Base-by-base conservation (phyloP, 2,888 invertebrate species). In the Arenicola marina region DNA sequence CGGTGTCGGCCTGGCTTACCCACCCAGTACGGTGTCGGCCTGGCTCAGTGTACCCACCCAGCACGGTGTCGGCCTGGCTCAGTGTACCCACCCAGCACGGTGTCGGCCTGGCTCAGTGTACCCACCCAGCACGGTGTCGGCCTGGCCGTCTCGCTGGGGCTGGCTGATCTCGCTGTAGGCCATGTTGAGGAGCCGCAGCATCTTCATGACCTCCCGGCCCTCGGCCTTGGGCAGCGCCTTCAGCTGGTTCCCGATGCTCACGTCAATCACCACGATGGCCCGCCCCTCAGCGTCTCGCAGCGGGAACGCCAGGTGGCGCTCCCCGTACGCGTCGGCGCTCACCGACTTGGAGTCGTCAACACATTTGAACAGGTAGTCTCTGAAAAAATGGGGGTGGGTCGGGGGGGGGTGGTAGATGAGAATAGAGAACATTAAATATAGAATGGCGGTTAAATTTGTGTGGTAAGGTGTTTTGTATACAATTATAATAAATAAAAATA, bases 261-360 rank as follows among this genome's bases (percentile, higher is more conserved):
- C 76, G 67, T 83, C 83, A 2, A 83, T 71, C 4, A 81, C 75
- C 0, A 80, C 78, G 4, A 77, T 71, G 15, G 81, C 79, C 53
- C 70, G 69, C 2, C 83, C 82, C 26, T 74, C 71, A 38, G 75
- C 74, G 63, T 81, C 78, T 60, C 83, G 69, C 44, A 83, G 68
- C 2, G 83, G 83, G 65, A 78, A 75, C 0, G 80, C 80, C 43
- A 81, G 73, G 61, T 81, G 82, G 54, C 79, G 76, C 68, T 80
- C 75, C 28, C 80, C 81, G 59, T 83, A 79, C 0, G 81, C 80
- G 60, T 81, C 81, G 4, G 80, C 80, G 28, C 76, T 73, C 38
- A 83, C 75, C 18, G 79, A 77, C 63, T 81, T 79, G 4, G 81
- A 81, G 69, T 78, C 80, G 73, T 83, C 82, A 3, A 81, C 79